Percentiles rank a stretch among this genome's conserved stretches.
Conservation (phyloP, 2,888 invertebrate genomes). For the Volucella inflata region DNA sequence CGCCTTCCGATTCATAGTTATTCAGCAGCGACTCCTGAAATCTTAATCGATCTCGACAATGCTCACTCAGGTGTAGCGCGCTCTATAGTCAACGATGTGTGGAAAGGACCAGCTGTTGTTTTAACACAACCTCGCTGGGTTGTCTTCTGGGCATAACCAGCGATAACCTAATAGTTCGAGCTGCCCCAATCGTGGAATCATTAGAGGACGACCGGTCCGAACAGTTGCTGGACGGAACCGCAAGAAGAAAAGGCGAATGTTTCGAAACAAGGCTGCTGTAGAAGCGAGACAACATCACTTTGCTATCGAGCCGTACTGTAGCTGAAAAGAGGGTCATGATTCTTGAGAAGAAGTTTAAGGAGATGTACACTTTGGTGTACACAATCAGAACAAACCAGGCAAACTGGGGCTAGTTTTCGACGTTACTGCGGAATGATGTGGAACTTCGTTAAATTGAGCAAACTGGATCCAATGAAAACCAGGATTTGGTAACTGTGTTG, state of each 20-base stretch:
- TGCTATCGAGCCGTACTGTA: conserved; percentile 57
- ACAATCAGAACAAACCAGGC: conserved; percentile 77
- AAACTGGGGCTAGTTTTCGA: conserved; percentile 79
- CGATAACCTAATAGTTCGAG: conserved; percentile 11
- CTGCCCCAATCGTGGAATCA: conserved; percentile 1
- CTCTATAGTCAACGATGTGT: conserved; percentile 12
- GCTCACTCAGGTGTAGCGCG: conserved; percentile 21
- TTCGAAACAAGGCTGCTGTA: conserved; percentile 57
- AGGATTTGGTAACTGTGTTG: conserved; percentile 53
- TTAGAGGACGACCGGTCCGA: conserved; percentile 10
- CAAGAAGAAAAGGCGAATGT: conserved; percentile 5
- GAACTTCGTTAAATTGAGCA: conserved; percentile 76
- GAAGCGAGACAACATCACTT: conserved; percentile 10
- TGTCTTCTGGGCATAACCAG: conserved; percentile 15
- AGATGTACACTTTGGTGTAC: conserved; percentile 70
- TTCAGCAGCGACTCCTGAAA: conserved; percentile 25
- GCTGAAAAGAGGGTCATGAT: conserved; percentile 62
- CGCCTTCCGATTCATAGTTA: conserved; percentile 29
- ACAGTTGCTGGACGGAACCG: neutral
- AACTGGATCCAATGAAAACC: conserved; percentile 77
- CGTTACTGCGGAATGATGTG: conserved; percentile 76
- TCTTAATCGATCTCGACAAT: conserved; percentile 53
- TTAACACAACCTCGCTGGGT: conserved; percentile 48
- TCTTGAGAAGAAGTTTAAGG: conserved; percentile 67
- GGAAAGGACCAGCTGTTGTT: conserved; percentile 39